Conservation (phyloP, 2,113 vertebrate species). For the Philantomba maxwellii region DNA sequence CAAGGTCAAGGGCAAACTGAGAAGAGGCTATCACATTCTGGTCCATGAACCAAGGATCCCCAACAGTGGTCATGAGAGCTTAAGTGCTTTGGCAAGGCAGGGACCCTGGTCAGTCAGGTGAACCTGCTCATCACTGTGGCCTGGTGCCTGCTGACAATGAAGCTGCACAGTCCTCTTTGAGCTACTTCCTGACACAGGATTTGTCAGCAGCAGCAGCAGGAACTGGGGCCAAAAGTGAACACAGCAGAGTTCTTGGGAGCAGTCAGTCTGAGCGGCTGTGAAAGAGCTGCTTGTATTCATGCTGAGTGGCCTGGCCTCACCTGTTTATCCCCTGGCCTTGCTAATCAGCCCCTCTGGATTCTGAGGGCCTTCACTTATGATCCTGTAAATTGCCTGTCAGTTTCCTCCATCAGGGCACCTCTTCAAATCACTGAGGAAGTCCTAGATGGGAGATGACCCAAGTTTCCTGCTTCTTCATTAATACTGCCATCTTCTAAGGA, state of each 20-base stretch:
- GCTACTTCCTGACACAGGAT: not conserved
- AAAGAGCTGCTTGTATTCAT: not conserved
- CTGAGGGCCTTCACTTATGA: not conserved
- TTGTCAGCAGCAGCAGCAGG: not conserved
- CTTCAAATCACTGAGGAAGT: not conserved
- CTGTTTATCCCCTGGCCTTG: not conserved
- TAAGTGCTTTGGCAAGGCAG: not conserved
- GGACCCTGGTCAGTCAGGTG: not conserved
- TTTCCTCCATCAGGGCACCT: not conserved
- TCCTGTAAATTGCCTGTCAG: not conserved
- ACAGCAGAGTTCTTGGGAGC: not conserved
- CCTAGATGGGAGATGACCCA: not conserved
- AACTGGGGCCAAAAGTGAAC: not conserved
- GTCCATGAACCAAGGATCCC: not conserved
- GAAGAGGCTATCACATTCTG: not conserved
- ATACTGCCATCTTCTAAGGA: not conserved
- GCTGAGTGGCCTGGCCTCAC: not conserved
- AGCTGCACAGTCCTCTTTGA: not conserved
- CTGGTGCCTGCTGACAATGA: not conserved
- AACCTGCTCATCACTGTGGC: not conserved
- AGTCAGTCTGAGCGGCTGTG: not conserved
- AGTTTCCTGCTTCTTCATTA: slow-evolving; percentile 2
- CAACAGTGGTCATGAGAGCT: not conserved
- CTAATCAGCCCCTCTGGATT: not conserved
- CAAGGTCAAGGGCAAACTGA: not conserved